Evolutionary conservation across 2,113 vertebrate species (phyloP).

Genomic region (Corvus hawaiiensis): DNA sequence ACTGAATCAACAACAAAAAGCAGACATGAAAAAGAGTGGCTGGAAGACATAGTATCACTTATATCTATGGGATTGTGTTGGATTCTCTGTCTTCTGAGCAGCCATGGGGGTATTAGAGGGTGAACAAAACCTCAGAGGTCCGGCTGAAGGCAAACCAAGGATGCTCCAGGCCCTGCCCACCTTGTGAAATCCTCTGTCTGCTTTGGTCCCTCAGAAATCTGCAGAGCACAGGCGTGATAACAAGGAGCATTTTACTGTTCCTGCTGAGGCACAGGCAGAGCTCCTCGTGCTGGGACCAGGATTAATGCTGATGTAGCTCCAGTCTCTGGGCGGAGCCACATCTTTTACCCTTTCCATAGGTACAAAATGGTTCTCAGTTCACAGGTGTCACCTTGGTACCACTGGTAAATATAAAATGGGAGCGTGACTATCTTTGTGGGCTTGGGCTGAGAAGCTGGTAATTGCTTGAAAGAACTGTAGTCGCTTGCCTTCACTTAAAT

Average conservation of each 20-base stretch:
- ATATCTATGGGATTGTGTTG: background rate
- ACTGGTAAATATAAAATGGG: background rate
- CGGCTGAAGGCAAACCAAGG: background rate
- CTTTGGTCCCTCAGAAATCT: background rate
- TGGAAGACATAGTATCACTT: background rate
- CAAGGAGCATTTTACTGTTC: background rate
- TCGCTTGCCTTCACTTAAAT: background rate
- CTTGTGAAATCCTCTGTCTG: background rate
- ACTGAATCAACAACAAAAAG: background rate
- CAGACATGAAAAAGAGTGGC: background rate
- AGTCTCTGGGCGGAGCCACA: background rate
- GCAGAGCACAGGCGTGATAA: background rate
- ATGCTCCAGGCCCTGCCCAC: background rate
- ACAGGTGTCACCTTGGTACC: background rate
- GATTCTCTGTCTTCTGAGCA: background rate
- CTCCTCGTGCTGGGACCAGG: background rate
- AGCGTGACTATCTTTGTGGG: fast-evolving
- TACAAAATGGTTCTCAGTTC: background rate
- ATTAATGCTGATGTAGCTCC: background rate
- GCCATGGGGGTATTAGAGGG: background rate
- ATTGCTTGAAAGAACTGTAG: background rate
- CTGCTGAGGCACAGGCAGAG: background rate
- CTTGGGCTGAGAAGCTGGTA: background rate
- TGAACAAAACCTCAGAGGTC: background rate
- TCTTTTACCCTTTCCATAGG: background rate